These are phyloP conservation scores for Rhegmatorhina hoffmannsi DNA, from an alignment of 2,113 vertebrate species.

Conservation along the genomic window DNA sequence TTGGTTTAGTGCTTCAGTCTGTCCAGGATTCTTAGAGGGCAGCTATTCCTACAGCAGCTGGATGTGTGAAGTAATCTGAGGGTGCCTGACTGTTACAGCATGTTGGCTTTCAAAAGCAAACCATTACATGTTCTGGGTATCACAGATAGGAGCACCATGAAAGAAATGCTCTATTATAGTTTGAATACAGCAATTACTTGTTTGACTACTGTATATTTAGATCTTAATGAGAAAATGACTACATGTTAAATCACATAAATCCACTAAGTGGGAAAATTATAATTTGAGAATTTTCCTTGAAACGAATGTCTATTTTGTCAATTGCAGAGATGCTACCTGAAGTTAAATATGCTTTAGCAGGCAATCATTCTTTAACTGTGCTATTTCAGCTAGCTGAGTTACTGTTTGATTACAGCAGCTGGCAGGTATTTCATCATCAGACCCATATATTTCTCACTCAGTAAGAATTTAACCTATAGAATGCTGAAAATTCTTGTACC, in stretches of 20 bases:
- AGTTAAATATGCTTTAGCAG: background rate
- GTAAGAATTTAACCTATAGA: background rate
- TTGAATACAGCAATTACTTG: background rate
- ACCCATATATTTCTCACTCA: background rate
- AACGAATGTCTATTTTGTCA: background rate
- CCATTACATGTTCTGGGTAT: background rate
- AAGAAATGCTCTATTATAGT: background rate
- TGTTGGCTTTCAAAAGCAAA: background rate
- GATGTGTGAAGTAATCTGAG: background rate
- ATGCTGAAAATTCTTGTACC: background rate
- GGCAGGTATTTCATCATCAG: background rate
- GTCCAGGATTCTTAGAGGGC: no score
- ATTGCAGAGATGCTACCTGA: background rate
- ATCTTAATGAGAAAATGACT: conserved; percentile 23
- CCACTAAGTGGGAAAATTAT: background rate
- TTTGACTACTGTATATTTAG: background rate
- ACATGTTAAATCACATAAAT: background rate
- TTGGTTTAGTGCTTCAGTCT: background rate
- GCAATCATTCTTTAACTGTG: background rate
- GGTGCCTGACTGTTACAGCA: background rate
- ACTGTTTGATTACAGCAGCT: background rate
- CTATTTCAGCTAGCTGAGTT: background rate
- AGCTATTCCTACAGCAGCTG: background rate
- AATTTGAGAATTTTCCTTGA: background rate
- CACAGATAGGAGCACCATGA: background rate